Percentiles rank a stretch among this genome's conserved stretches.
phyloP scores from a whole-genome alignment of 2,797 vertebrate species.

The Fundulus diaphanus region DNA sequence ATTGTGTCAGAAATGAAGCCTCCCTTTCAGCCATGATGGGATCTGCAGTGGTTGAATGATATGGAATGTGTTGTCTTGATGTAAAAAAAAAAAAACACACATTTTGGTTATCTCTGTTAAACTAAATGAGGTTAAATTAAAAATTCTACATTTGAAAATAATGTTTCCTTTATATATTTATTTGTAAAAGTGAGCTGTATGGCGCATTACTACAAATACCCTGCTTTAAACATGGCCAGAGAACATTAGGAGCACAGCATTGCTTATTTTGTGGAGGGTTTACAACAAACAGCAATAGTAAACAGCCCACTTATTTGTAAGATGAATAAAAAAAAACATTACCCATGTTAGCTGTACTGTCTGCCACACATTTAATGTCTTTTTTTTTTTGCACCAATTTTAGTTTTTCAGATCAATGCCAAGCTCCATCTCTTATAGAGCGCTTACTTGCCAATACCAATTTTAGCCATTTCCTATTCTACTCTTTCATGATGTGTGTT shows the following conservation, averaged over 20 bases:
- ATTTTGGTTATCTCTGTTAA: too few species aligned
- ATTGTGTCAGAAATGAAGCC: background rate
- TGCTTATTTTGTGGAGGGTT: background rate
- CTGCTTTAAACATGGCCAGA: background rate
- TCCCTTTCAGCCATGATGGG: too few species aligned
- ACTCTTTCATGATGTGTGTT: too few species aligned
- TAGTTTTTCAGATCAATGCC: background rate
- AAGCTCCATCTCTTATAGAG: background rate
- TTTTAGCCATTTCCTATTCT: background rate
- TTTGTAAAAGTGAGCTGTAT: background rate
- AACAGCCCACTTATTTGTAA: background rate
- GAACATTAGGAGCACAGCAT: background rate
- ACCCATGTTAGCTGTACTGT: background rate
- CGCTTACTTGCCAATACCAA: background rate
- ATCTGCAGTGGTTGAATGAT: too few species aligned
- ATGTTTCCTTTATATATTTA: background rate
- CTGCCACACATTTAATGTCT: background rate
- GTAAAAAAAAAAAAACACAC: too few species aligned
- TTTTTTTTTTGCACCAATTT: background rate
- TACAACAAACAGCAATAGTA: background rate
- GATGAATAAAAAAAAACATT: background rate
- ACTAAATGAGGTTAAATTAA: background rate
- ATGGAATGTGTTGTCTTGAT: too few species aligned
- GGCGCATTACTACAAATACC: background rate
- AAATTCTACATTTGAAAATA: background rate